Evolutionary conservation across 2,888 invertebrate genomes (phyloP).

Genomic region (Parochlus steinenii): DNA sequence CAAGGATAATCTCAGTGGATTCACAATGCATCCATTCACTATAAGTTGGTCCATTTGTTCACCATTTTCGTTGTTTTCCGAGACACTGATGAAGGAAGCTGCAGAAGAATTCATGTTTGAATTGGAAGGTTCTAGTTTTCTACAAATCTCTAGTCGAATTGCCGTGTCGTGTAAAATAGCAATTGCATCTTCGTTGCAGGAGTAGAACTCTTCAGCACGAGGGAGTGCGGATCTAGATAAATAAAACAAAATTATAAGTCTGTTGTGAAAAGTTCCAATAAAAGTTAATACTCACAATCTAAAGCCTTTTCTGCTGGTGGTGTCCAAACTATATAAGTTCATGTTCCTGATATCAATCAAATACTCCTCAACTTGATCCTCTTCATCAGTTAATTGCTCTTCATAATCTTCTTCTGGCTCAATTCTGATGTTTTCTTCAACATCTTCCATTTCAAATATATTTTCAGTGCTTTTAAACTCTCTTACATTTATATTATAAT

Average conservation of each 20-base stretch:
- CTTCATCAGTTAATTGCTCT: not conserved
- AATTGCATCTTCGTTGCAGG: constrained; percentile 53
- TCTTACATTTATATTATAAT: constrained; percentile 2
- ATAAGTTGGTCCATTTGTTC: constrained; percentile 9
- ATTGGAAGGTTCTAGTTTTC: not conserved
- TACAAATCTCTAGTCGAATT: constrained; percentile 46
- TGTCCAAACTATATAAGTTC: constrained; percentile 67
- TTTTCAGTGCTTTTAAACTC: constrained; percentile 8
- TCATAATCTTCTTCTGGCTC: constrained; percentile 3
- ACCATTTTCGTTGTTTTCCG: constrained; percentile 1
- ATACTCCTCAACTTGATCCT: constrained; percentile 29
- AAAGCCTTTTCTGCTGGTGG: constrained; percentile 31
- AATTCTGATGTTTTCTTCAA: constrained; percentile 9
- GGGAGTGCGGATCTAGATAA: constrained; percentile 23
- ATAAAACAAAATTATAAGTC: not conserved
- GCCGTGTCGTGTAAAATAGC: constrained; percentile 83
- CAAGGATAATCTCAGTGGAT: constrained; percentile 69
- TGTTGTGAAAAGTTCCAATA: not conserved
- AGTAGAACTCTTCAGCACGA: constrained; percentile 53
- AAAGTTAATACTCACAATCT: constrained; percentile 15
- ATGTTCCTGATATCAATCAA: constrained; percentile 66
- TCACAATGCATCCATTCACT: constrained; percentile 61
- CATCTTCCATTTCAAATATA: constrained; percentile 7
- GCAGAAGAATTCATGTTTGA: constrained; percentile 1
- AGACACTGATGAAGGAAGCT: constrained; percentile 6